Conservation (phyloP, 1,140 invertebrate species). For the Brachionus paranguensis region DNA sequence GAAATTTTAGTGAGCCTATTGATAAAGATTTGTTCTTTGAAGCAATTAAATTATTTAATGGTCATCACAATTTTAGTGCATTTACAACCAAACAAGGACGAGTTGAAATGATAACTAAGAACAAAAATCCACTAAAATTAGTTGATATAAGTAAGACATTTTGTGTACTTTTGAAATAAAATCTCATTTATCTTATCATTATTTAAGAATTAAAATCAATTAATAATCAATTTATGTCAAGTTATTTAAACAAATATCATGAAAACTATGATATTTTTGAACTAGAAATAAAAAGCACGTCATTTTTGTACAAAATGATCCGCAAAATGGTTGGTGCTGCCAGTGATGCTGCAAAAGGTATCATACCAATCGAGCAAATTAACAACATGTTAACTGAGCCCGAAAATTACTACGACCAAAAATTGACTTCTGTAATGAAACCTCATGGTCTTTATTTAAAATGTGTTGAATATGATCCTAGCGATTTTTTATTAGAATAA, state of each 20-base stretch:
- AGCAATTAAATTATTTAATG: constrained; percentile 24
- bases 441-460: constrained; percentile 26
- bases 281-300: not conserved
- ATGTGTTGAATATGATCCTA: constrained; percentile 6
- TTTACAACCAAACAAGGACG: constrained; percentile 38
- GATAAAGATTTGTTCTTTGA: constrained; percentile 8
- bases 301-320: constrained; percentile 39
- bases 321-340: constrained; percentile 39
- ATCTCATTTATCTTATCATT: not conserved
- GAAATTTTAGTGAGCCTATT: constrained; percentile 6
- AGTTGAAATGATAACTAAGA: not conserved
- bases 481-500: not conserved
- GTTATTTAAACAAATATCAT: not conserved
- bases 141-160: constrained; percentile 26
- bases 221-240: not conserved
- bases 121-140: constrained; percentile 13
- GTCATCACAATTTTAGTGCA: constrained; percentile 32
- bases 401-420: not conserved
- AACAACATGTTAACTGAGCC: not conserved
- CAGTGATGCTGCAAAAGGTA: not conserved
- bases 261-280: constrained; percentile 26
- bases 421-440: constrained; percentile 24
- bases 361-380: constrained; percentile 13
- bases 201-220: not conserved
- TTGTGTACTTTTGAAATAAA: not conserved